A percentile compares a stretch with the other conserved stretches of the same genome.
Conservation (phyloP, 2,797 vertebrate genomes). For the Rhodeus uyekii region DNA sequence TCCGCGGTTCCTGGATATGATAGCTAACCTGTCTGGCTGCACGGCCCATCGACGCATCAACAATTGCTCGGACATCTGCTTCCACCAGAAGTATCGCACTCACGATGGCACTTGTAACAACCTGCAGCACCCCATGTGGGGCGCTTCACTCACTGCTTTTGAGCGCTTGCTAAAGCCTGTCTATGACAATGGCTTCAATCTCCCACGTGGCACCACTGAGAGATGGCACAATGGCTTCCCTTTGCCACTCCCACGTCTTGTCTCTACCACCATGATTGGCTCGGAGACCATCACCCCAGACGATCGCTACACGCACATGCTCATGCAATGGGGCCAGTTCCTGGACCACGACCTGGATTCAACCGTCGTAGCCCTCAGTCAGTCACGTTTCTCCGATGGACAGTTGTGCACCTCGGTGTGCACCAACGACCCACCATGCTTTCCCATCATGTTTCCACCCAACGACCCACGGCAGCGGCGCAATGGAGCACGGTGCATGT, state of each 20-base stretch:
- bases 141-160: constrained; percentile 93
- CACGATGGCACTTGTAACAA: constrained; percentile 98
- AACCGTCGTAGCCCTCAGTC: constrained; percentile 91
- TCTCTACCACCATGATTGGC: constrained; percentile 91
- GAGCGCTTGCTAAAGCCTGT: constrained; percentile 92
- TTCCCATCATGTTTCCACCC: constrained; percentile 91
- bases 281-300: constrained; percentile 92
- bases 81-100: constrained; percentile 95
- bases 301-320: constrained; percentile 92
- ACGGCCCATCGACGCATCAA: constrained; percentile 91
- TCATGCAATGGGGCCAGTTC: constrained; percentile 99
- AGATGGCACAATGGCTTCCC: constrained; percentile 81
- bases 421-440: constrained; percentile 93
- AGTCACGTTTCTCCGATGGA: constrained; percentile 95
- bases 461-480: constrained; percentile 85
- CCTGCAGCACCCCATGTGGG: constrained; percentile 98
- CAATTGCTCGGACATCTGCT: constrained; percentile 98
- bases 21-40: constrained; percentile 96
- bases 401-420: constrained; percentile 90
- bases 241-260: constrained; percentile 88
- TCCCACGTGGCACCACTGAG: constrained; percentile 85
- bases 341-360: constrained; percentile 96
- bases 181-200: constrained; percentile 96
- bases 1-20: constrained; percentile 91
- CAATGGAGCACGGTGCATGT: constrained; percentile 92